These are phyloP conservation scores for Alosa sapidissima DNA, from an alignment of 2,797 vertebrate genomes.

Conservation along the genomic window DNA sequence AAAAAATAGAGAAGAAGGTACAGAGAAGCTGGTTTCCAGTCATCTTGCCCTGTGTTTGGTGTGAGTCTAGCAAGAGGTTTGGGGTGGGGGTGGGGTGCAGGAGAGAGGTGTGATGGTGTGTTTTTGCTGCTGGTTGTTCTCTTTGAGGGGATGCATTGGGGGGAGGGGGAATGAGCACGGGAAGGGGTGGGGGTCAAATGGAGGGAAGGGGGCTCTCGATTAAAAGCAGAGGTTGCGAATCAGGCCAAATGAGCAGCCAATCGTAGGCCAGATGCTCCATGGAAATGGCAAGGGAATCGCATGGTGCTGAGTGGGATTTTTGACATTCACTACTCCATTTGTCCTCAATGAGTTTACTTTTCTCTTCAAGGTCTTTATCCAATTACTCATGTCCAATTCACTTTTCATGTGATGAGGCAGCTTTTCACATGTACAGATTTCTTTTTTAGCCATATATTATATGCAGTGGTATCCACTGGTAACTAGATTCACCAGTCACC, in stretches of 20 bases:
- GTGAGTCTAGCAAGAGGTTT: not conserved
- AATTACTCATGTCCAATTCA: conserved; percentile 52
- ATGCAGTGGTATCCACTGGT: not conserved
- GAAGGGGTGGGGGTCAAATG: conserved; percentile 52
- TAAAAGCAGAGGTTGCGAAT: conserved; percentile 86
- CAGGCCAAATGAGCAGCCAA: conserved; percentile 87
- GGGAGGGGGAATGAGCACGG: conserved; percentile 55
- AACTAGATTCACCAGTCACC: not conserved
- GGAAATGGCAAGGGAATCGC: conserved; percentile 73
- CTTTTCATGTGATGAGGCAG: conserved; percentile 90
- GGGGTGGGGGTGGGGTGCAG: not conserved
- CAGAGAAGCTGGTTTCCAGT: not conserved
- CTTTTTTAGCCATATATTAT: conserved; percentile 35
- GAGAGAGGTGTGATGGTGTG: conserved; percentile 70
- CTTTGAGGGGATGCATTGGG: conserved; percentile 78
- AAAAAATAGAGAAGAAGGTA: not conserved
- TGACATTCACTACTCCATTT: conserved; percentile 12
- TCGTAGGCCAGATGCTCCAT: conserved; percentile 80
- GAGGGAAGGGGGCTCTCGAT: conserved; percentile 62
- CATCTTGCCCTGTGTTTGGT: not conserved
- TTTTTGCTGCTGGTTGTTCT: conserved; percentile 99
- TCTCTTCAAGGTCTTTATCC: conserved; percentile 43
- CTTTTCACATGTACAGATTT: conserved; percentile 60
- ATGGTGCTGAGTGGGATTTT: conserved; percentile 30
- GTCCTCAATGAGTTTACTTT: not conserved